Evolutionary conservation across 35 echinoderm and acorn worm species (phyloP).

Genomic region (Heliocidaris tuberculata): DNA sequence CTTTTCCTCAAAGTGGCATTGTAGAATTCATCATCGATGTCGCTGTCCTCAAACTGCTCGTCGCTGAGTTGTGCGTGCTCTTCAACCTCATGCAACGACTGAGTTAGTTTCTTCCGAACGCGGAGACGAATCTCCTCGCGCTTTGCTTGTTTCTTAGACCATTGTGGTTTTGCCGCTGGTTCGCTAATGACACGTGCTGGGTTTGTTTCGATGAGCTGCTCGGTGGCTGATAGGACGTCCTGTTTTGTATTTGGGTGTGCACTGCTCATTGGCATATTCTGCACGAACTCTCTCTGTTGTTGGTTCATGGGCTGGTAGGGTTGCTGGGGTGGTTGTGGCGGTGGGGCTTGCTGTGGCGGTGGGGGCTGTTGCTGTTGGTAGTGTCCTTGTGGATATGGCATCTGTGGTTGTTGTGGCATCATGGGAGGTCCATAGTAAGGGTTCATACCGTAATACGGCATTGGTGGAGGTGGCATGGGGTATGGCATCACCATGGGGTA

Average conservation of each 20-base stretch:
- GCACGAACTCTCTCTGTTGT: not conserved
- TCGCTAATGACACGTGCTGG: not conserved
- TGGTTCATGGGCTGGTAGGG: conserved; percentile 32
- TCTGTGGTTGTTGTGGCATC: not conserved
- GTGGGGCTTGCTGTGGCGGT: conserved; percentile 13
- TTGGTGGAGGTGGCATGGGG: conserved; percentile 14
- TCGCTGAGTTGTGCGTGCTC: not conserved
- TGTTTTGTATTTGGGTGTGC: not conserved
- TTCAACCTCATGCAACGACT: not conserved
- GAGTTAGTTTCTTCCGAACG: not conserved
- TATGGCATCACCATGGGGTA: not conserved
- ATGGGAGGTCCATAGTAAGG: conserved; percentile 50
- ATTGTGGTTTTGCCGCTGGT: not conserved
- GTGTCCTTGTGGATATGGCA: conserved; percentile 16
- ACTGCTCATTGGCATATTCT: conserved; percentile 22
- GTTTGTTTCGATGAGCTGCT: conserved; percentile 33
- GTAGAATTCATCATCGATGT: conserved; percentile 57
- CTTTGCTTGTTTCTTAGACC: conserved; percentile 23
- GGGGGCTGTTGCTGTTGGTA: conserved; percentile 31
- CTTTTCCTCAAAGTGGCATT: conserved; percentile 27
- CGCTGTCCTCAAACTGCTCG: conserved; percentile 50
- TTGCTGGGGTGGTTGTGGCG: not conserved
- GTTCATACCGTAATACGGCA: conserved; percentile 37
- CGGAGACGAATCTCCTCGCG: conserved; percentile 16
- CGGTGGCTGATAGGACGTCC: not conserved